Percentiles rank a stretch among this genome's conserved stretches.
Conservation (phyloP, 2,888 invertebrate genomes). For the Euplagia quadripunctaria region DNA sequence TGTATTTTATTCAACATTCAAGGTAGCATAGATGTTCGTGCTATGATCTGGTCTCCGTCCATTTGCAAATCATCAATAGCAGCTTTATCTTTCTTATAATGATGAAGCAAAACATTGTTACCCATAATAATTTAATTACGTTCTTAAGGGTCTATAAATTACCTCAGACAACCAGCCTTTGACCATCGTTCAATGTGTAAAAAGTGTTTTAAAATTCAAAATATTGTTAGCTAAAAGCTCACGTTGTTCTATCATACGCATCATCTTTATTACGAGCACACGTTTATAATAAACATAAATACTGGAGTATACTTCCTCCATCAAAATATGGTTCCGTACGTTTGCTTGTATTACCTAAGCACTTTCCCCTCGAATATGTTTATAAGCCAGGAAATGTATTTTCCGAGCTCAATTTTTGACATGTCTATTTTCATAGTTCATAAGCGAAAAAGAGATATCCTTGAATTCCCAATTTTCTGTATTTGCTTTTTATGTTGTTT, state of each 20-base stretch:
- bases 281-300: slow-evolving; percentile 52
- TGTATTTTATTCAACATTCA: too few species aligned
- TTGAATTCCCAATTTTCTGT: slow-evolving; percentile 36
- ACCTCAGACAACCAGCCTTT: not conserved
- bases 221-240: slow-evolving; percentile 9
- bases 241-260: slow-evolving; percentile 10
- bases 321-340: slow-evolving; percentile 66
- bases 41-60: too few species aligned
- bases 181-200: not conserved
- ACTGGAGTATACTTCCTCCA: slow-evolving; percentile 48
- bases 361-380: slow-evolving; percentile 65
- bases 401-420: slow-evolving; percentile 58
- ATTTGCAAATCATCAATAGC: too few species aligned
- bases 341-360: slow-evolving; percentile 65
- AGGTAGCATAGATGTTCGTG: too few species aligned
- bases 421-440: slow-evolving; percentile 62
- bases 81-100: too few species aligned
- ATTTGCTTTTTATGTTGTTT: slow-evolving; percentile 38
- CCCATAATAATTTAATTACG: too few species aligned
- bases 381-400: slow-evolving; percentile 71
- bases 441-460: slow-evolving; percentile 49
- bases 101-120: too few species aligned
- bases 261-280: slow-evolving; percentile 33
- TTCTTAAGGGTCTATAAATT: not conserved
- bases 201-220: not conserved